Percentiles rank a stretch among this genome's conserved stretches.
Conservation (phyloP, 2,888 invertebrate species). For the Cryptocephalus primarius region DNA sequence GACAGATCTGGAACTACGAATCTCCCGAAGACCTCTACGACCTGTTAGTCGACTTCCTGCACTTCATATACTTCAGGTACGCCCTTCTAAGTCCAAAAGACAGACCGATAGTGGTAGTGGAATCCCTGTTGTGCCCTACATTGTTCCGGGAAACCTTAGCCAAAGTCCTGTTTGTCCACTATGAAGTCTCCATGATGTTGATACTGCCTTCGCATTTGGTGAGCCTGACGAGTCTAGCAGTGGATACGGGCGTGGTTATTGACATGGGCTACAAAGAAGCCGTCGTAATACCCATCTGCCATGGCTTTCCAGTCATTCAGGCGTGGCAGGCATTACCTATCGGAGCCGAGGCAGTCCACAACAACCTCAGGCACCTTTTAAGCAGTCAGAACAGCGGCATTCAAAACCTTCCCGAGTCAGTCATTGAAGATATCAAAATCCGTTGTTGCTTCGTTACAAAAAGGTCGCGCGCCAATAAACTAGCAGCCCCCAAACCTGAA, state of each 20-base stretch:
- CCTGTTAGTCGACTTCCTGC: conserved; percentile 78
- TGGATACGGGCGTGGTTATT: conserved; percentile 71
- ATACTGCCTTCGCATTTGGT: conserved; percentile 79
- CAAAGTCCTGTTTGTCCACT: conserved; percentile 83
- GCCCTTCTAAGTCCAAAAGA: conserved; percentile 89
- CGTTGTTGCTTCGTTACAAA: conserved; percentile 82
- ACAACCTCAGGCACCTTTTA: conserved; percentile 34
- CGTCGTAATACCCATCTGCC: conserved; percentile 69
- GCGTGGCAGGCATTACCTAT: conserved; percentile 75
- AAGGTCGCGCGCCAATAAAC: conserved; percentile 52
- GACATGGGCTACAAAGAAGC: conserved; percentile 84
- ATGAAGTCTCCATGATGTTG: conserved; percentile 57
- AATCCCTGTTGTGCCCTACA: conserved; percentile 76
- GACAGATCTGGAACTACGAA: conserved; percentile 54
- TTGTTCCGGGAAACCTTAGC: conserved; percentile 79
- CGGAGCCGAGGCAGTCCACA: conserved; percentile 55
- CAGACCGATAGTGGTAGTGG: conserved; percentile 81
- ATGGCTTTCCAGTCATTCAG: conserved; percentile 75
- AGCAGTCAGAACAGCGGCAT: conserved; percentile 39
- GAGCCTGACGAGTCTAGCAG: conserved; percentile 70
- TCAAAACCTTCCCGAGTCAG: conserved; percentile 40
- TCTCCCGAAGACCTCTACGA: conserved; percentile 66
- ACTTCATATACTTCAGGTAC: conserved; percentile 82
- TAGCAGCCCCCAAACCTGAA: conserved; percentile 37
- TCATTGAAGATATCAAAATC: conserved; percentile 71